Evolutionary conservation across 2,888 invertebrate genomes (phyloP).

Genomic region (Globia sparganii): DNA sequence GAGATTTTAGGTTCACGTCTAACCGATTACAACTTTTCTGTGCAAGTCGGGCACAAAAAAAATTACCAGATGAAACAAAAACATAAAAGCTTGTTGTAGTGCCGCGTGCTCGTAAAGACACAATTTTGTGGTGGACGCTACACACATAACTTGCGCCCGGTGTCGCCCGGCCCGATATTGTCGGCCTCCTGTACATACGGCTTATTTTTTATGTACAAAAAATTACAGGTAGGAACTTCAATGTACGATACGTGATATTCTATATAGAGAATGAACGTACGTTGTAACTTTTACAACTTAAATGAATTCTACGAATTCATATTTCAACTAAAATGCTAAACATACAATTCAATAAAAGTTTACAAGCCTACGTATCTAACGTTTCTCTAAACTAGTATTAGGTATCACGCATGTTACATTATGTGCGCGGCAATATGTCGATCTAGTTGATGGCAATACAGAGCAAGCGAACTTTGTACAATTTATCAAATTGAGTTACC

Average conservation of each 20-base stretch:
- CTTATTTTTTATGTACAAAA: constrained; percentile 56
- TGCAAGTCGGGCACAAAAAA: constrained; percentile 33
- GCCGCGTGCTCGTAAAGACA: constrained; percentile 61
- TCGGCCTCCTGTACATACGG: constrained; percentile 47
- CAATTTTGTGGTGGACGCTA: constrained; percentile 67
- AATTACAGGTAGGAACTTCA: constrained; percentile 13
- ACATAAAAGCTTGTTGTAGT: constrained; percentile 49
- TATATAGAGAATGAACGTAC: not conserved
- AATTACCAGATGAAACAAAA: constrained; percentile 51
- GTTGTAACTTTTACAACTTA: not conserved
- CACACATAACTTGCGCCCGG: constrained; percentile 69
- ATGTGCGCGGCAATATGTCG: constrained; percentile 75
- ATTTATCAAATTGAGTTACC: constrained; percentile 90
- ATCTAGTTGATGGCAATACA: constrained; percentile 81
- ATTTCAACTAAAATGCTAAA: not conserved
- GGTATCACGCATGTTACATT: constrained; percentile 26
- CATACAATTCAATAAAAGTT: not conserved
- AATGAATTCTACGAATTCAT: not conserved
- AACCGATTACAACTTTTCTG: constrained; percentile 27
- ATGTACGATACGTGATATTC: constrained; percentile 1
- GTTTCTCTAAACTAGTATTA: not conserved
- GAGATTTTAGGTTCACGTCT: not conserved
- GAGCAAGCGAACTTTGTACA: constrained; percentile 88
- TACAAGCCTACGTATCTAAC: not conserved
- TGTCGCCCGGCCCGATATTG: constrained; percentile 59